Conservation (phyloP, 2,888 invertebrate genomes). For the Sinodicranocentrus sp. region DNA sequence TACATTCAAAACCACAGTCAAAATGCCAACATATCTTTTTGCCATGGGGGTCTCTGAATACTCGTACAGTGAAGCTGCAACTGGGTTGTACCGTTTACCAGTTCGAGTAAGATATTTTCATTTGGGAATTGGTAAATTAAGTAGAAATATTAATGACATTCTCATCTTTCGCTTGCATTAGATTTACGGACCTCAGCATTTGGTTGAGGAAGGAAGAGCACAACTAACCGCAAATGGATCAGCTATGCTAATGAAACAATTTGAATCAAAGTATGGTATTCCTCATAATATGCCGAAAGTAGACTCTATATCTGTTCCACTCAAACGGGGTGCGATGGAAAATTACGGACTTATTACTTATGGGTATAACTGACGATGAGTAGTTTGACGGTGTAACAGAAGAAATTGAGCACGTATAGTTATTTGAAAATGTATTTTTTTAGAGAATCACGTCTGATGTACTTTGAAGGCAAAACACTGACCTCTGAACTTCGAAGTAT, state of each 20-base stretch:
- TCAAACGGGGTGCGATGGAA: constrained; percentile 71
- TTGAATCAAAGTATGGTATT: constrained; percentile 50
- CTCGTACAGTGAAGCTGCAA: constrained; percentile 27
- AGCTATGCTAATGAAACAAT: constrained; percentile 49
- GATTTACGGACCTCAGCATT: constrained; percentile 40
- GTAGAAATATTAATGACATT: too few species aligned
- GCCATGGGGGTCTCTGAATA: constrained; percentile 66
- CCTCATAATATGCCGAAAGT: constrained; percentile 62
- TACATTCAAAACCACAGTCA: constrained; percentile 53
- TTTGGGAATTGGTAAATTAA: too few species aligned
- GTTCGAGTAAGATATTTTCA: too few species aligned
- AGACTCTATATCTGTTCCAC: constrained; percentile 65
- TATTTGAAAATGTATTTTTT: not conserved
- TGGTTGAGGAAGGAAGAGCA: constrained; percentile 27
- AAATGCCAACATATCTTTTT: constrained; percentile 68
- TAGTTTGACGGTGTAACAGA: too few species aligned
- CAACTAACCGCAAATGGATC: constrained; percentile 21
- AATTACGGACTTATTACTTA: constrained; percentile 71
- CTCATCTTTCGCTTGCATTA: too few species aligned
- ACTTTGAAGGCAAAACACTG: not conserved
- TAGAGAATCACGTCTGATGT: constrained; percentile 38
- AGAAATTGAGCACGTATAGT: too few species aligned
- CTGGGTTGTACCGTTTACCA: constrained; percentile 11
- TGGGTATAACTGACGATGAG: constrained; percentile 34
- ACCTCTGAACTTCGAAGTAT: constrained; percentile 10